Conservation (phyloP, 1,140 invertebrate genomes). For the Himalopsyche phryganea region DNA sequence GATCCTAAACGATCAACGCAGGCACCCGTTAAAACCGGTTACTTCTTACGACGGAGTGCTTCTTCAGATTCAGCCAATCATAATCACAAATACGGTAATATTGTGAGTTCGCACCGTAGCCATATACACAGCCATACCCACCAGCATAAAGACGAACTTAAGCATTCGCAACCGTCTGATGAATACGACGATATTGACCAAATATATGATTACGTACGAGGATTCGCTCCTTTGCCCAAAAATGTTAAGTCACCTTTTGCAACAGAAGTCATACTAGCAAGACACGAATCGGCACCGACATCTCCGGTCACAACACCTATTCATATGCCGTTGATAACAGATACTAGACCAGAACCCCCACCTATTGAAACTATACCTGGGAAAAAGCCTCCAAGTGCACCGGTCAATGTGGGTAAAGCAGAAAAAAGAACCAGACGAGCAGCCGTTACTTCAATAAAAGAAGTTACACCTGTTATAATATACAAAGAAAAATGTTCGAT, state of each 20-base stretch:
- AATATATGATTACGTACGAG: conserved; percentile 93
- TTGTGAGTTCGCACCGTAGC: conserved; percentile 42
- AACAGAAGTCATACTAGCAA: conserved; percentile 41
- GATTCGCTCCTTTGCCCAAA: conserved; percentile 84
- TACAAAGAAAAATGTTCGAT: conserved; percentile 51
- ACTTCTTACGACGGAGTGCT: conserved; percentile 65
- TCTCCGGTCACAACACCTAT: conserved; percentile 51
- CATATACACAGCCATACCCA: conserved; percentile 52
- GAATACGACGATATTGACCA: conserved; percentile 96
- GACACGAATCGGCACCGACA: conserved; percentile 48
- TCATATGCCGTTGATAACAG: conserved; percentile 54
- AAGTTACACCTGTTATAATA: conserved; percentile 56
- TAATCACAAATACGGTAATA: conserved; percentile 43
- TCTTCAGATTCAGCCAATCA: conserved; percentile 68
- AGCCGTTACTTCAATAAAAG: conserved; percentile 46
- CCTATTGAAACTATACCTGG: conserved; percentile 88
- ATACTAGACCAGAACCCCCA: conserved; percentile 78
- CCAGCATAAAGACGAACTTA: conserved; percentile 49
- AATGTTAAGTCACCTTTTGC: conserved; percentile 68
- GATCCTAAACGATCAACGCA: conserved; percentile 58
- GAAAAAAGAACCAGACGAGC: conserved; percentile 65
- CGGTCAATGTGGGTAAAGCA: conserved; percentile 52
- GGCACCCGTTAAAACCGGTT: conserved; percentile 55
- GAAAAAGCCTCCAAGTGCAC: conserved; percentile 57
- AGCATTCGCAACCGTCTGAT: conserved; percentile 60